phyloP scores from a whole-genome alignment of 2,888 invertebrate species.

The Odontocolon sp. region DNA sequence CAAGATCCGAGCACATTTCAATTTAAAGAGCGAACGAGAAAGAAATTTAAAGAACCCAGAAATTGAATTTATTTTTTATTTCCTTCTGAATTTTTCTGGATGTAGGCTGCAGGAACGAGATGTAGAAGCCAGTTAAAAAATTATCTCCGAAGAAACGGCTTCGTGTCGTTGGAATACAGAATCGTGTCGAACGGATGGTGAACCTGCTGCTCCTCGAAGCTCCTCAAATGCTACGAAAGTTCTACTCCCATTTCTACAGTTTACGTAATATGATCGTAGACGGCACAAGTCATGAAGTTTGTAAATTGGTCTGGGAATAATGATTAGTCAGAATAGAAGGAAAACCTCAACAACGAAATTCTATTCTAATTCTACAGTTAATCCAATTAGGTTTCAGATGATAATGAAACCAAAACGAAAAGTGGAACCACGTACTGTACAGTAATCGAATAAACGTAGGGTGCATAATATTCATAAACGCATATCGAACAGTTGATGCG shows the following conservation, averaged over 20 bases:
- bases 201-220: slow-evolving; percentile 1
- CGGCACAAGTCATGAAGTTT: neutral
- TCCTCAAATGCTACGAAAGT: slow-evolving; percentile 19
- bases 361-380: neutral
- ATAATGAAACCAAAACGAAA: too few relatives aligned
- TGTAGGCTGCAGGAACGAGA: too few relatives aligned
- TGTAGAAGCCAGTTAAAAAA: neutral
- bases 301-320: neutral
- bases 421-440: neutral
- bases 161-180: neutral
- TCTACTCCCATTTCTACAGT: neutral
- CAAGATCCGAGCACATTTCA: too few relatives aligned
- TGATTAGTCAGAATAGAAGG: neutral
- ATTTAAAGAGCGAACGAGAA: neutral
- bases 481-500: slow-evolving; percentile 1
- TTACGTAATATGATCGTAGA: neutral
- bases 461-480: neutral
- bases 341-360: neutral
- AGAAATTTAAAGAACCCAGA: neutral
- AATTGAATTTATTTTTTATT: too few relatives aligned
- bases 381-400: neutral
- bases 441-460: slow-evolving; percentile 7
- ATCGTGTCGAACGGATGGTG: neutral
- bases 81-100: too few relatives aligned
- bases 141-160: neutral